phyloP scores from a whole-genome alignment of 2,113 vertebrate genomes.

The Hippocampus guttulatus region DNA sequence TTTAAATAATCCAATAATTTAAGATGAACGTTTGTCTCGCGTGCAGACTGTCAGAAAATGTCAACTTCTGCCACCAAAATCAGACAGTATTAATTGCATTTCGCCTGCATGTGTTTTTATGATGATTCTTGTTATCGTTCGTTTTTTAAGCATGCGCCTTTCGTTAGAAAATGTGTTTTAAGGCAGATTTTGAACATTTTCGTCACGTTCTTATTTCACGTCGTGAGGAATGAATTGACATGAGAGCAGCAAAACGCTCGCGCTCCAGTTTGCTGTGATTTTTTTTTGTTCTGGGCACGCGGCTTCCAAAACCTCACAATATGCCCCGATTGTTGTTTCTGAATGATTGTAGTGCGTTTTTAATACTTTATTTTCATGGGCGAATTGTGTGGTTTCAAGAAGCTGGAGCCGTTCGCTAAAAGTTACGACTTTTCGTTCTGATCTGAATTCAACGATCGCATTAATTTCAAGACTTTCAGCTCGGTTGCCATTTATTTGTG shows the following conservation, averaged over 20 bases:
- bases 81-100: neutral
- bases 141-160: neutral
- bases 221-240: too few relatives aligned
- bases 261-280: too few relatives aligned
- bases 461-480: neutral
- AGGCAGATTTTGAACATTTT: too few relatives aligned
- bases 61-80: neutral
- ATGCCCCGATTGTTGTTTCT: neutral
- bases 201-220: neutral
- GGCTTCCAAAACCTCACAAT: neutral
- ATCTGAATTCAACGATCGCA: neutral
- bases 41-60: neutral
- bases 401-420: neutral
- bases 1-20: constrained; percentile 17
- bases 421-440: neutral
- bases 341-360: neutral
- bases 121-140: neutral
- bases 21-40: neutral
- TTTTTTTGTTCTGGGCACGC: too few relatives aligned
- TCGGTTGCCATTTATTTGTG: neutral
- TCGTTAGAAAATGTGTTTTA: neutral
- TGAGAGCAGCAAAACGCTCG: too few relatives aligned
- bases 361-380: neutral
- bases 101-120: neutral
- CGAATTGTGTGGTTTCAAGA: neutral